Evolutionary conservation across 2,888 invertebrate genomes (phyloP).

Genomic region (Criorhina ranunculi): DNA sequence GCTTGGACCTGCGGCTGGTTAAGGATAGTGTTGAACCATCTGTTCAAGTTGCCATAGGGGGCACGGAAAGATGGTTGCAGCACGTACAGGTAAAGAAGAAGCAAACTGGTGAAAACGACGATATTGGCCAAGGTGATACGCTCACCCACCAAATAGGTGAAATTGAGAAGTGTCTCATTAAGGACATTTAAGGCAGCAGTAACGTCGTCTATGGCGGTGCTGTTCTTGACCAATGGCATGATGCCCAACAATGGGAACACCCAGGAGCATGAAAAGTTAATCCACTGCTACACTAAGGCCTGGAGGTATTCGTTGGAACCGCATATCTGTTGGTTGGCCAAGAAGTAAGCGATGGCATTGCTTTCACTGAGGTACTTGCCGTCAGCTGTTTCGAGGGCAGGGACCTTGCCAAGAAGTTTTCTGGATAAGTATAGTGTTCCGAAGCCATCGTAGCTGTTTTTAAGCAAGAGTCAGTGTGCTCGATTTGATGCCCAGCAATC

Average conservation of each 20-base stretch:
- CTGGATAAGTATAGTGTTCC: no score
- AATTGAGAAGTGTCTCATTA: slow-evolving; percentile 91
- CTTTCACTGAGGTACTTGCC: no score
- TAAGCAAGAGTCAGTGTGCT: no score
- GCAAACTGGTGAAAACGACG: slow-evolving; percentile 93
- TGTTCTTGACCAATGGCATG: no score
- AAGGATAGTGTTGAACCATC: slow-evolving; percentile 97
- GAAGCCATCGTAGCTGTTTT: no score
- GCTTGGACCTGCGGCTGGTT: slow-evolving; percentile 93
- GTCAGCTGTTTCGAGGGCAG: no score
- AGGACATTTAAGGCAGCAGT: no score
- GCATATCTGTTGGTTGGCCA: no score
- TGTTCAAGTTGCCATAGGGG: slow-evolving; percentile 90
- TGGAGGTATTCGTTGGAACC: slow-evolving; percentile 89
- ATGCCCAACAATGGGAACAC: slow-evolving; percentile 98
- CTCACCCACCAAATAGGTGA: slow-evolving; percentile 97
- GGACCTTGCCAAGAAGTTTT: no score
- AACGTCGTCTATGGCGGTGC: no score
- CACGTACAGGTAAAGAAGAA: slow-evolving; percentile 93
- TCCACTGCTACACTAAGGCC: slow-evolving; percentile 97
- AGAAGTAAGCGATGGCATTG: no score
- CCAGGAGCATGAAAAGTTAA: slow-evolving; percentile 97
- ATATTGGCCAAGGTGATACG: slow-evolving; percentile 97
- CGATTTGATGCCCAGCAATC: neutral
- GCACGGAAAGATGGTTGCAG: slow-evolving; percentile 89